Evolutionary conservation across 2,888 invertebrate species (phyloP).

Genomic region (Oligia fasciuncula): DNA sequence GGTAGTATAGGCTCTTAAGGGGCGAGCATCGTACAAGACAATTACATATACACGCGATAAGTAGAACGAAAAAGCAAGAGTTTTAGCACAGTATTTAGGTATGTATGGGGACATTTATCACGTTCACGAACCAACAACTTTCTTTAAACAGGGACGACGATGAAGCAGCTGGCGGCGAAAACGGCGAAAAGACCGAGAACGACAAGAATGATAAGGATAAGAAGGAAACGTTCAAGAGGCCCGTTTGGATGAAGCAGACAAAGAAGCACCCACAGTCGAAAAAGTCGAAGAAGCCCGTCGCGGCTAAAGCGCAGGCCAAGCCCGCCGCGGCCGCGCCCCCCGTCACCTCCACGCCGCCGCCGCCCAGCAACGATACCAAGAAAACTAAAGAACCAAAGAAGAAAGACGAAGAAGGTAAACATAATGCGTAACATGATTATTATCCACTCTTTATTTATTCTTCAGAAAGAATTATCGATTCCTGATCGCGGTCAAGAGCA

Average conservation of each 20-base stretch:
- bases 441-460: not conserved
- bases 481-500: no score
- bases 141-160: constrained; percentile 87
- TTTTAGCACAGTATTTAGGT: not conserved
- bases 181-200: constrained; percentile 84
- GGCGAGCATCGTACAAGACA: not conserved
- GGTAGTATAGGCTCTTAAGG: no score
- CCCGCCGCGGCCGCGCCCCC: constrained; percentile 66
- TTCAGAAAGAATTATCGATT: not conserved
- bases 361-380: constrained; percentile 73
- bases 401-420: constrained; percentile 76
- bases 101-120: not conserved
- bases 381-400: constrained; percentile 86
- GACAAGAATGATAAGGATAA: constrained; percentile 86
- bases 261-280: constrained; percentile 79
- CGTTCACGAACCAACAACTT: not conserved
- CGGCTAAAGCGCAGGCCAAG: constrained; percentile 73
- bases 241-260: constrained; percentile 82
- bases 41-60: not conserved
- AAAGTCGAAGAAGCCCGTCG: constrained; percentile 75
- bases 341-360: constrained; percentile 70
- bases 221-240: constrained; percentile 91
- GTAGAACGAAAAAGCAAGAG: not conserved
- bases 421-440: not conserved
- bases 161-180: constrained; percentile 88